These are phyloP conservation scores for Copsychus sechellarum DNA, from an alignment of 2,113 vertebrate genomes.

Conservation along the genomic window DNA sequence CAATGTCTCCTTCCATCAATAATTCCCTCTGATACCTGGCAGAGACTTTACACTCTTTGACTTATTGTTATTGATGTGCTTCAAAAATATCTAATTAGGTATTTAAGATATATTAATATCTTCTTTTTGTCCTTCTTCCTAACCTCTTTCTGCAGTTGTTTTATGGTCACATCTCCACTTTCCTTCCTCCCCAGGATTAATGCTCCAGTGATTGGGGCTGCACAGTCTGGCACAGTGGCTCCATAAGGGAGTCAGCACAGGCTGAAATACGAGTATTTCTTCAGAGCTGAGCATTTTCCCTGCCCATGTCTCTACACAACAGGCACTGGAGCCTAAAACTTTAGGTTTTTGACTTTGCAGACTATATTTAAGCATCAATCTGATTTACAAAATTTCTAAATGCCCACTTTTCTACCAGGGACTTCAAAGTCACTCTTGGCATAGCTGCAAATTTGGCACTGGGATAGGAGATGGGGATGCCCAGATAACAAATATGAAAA, in stretches of 20 bases:
- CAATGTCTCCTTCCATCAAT: not conserved
- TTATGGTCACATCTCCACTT: not conserved
- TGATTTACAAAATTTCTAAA: not conserved
- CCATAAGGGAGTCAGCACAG: not conserved
- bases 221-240: not conserved
- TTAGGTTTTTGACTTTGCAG: not conserved
- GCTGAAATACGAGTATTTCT: not conserved
- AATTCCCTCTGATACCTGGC: not conserved
- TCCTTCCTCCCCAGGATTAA: not conserved
- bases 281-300: not conserved
- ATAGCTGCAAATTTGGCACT: not conserved
- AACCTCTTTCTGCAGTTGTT: not conserved
- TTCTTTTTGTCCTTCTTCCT: not conserved
- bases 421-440: not conserved
- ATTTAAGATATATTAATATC: not conserved
- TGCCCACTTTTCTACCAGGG: accelerated
- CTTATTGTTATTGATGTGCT: not conserved
- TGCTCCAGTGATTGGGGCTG: not conserved
- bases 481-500: not conserved
- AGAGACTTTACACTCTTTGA: not conserved
- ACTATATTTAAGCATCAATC: not conserved
- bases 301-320: not conserved
- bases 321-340: not conserved
- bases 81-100: not conserved
- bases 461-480: not conserved